phyloP scores from a whole-genome alignment of 2,113 vertebrate species.

The Spea bombifrons region DNA sequence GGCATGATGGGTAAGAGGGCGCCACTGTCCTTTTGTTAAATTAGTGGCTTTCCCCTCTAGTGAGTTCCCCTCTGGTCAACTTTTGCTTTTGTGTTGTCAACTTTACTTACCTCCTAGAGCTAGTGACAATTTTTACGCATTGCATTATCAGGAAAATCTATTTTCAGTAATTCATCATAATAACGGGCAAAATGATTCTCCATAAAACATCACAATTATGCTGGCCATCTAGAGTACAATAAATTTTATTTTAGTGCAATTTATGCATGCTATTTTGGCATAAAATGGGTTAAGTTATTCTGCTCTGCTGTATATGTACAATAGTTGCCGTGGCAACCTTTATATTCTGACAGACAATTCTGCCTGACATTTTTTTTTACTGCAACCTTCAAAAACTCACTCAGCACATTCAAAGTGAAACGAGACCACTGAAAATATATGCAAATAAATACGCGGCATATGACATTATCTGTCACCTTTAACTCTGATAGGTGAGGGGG shows the following conservation, averaged over 20 bases:
- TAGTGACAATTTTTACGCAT: too few species aligned
- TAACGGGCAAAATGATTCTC: too few species aligned
- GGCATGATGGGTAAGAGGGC: too few species aligned
- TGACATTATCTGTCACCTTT: slow-evolving; percentile 33
- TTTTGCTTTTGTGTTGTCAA: too few species aligned
- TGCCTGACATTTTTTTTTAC: slow-evolving; percentile 38
- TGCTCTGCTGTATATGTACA: slow-evolving; percentile 25
- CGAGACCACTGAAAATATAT: slow-evolving; percentile 22
- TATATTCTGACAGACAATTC: slow-evolving; percentile 45
- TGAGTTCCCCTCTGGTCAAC: too few species aligned
- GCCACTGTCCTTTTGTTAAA: too few species aligned
- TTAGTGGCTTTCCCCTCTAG: too few species aligned
- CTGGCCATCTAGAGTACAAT: not conserved
- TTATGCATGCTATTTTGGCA: not conserved
- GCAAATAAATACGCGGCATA: slow-evolving; percentile 32
- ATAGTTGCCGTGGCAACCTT: slow-evolving; percentile 46
- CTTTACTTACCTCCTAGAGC: too few species aligned
- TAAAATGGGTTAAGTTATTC: slow-evolving; percentile 30
- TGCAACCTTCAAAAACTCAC: slow-evolving; percentile 45
- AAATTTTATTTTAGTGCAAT: not conserved
- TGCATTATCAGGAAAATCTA: too few species aligned
- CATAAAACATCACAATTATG: not conserved
- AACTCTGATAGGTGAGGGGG: slow-evolving; percentile 12
- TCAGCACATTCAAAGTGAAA: slow-evolving; percentile 30
- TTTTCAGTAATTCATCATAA: too few species aligned